Conservation (phyloP, 2,888 invertebrate genomes). For the Teinopalpus imperialis region DNA sequence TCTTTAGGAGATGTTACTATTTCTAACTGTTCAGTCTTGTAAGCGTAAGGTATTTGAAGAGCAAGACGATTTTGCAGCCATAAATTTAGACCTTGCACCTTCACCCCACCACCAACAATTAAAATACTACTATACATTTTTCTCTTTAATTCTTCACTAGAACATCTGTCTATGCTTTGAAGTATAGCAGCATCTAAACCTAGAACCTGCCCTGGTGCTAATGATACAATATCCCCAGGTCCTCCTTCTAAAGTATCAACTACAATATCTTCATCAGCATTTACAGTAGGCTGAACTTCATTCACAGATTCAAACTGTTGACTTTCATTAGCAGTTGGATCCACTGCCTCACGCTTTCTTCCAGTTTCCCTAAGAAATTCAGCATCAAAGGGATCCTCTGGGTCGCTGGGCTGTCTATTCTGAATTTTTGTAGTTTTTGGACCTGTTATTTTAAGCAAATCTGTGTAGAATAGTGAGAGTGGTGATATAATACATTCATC, state of each 20-base stretch:
- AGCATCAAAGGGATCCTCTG: constrained; percentile 97
- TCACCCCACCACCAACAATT: constrained; percentile 95
- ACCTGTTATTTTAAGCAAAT: constrained; percentile 93
- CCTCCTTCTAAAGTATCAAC: constrained; percentile 84
- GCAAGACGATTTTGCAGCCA: constrained; percentile 95
- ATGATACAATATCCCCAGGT: constrained; percentile 84
- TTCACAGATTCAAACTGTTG: constrained; percentile 76
- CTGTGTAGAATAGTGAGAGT: constrained; percentile 92
- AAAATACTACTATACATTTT: constrained; percentile 97
- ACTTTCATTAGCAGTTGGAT: constrained; percentile 59
- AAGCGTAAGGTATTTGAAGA: constrained; percentile 90
- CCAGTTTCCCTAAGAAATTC: constrained; percentile 95
- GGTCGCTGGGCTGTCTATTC: constrained; percentile 86
- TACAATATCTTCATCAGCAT: constrained; percentile 87
- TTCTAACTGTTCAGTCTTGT: constrained; percentile 91
- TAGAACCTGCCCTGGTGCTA: constrained; percentile 90
- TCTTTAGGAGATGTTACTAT: constrained; percentile 95
- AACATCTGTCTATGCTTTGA: constrained; percentile 94
- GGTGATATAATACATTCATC: constrained; percentile 97
- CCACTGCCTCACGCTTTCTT: constrained; percentile 76
- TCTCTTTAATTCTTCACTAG: constrained; percentile 92
- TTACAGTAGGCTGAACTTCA: constrained; percentile 71
- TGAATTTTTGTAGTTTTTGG: constrained; percentile 88
- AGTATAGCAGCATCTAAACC: constrained; percentile 95
- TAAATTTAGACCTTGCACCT: constrained; percentile 89